Evolutionary conservation across 2,113 vertebrate species (phyloP), one percentile per base, ranked within the genome.

Genomic region (Cynocephalus volans): DNA sequence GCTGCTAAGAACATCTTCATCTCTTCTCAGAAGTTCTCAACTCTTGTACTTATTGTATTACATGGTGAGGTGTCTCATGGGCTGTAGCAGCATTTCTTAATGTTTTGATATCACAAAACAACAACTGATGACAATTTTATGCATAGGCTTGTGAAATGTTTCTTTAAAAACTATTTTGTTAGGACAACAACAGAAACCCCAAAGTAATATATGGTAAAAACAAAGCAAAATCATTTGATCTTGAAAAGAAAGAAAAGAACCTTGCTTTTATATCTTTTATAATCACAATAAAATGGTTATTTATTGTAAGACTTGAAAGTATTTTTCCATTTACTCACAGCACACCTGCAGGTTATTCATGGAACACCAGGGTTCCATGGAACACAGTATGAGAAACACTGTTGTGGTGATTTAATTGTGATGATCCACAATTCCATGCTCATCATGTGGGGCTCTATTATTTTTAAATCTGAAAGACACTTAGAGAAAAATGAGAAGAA

Each of bases 161-260:
- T 81, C 82, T 60, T 62, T 58, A 70, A 91, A 85, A 45, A 28
- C 54, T 79, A 9, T 76, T 96, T 85, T 91, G 13, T 90, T 64
- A 95, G 33, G 26, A 69, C 14, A 93, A 41, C 23, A 81, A 56
- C 15, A 69, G 60, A 76, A 73, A 52, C 14, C 24, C 52, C 31
- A 69, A 28, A 60, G 5, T 41, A 48, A 52, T 52, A 18, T 14
- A 50, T 7, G 21, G 8, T 52, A 60, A 54, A 88, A 83, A 88
- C n/a, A 69, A 64, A 84, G 33, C n/a, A 62, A 18, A 79, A 45
- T 33, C 14, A 64, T 62, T 80, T 88, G 60, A 13, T 89, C 72
- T 60, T 85, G 26, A 85, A 85, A 81, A 13, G 15, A 41, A 70
- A 58, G 45, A 48, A 54, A 80, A 67, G 26, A 65, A 85, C 90